phyloP scores from a whole-genome alignment of 2,113 vertebrate genomes.

The Phoxinus phoxinus region DNA sequence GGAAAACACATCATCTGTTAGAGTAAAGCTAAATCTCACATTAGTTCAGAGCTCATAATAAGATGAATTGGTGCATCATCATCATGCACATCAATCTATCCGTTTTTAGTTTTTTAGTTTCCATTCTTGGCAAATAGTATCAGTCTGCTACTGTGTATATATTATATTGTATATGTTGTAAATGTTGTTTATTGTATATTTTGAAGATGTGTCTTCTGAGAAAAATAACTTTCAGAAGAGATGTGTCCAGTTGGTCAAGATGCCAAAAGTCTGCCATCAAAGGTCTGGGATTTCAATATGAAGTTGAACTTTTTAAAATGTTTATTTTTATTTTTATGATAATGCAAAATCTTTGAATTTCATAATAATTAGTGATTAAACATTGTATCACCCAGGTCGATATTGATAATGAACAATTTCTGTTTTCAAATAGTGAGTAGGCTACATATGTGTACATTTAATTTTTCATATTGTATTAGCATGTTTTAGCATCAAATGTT shows the following conservation, averaged over 20 bases:
- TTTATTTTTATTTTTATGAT: background rate
- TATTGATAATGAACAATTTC: too few species aligned
- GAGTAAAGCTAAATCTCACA: background rate
- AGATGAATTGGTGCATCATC: background rate
- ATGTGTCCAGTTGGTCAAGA: background rate
- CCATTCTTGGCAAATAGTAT: background rate
- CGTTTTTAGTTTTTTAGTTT: background rate
- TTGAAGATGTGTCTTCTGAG: background rate
- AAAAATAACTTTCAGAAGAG: background rate
- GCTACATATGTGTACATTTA: too few species aligned
- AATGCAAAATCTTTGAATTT: background rate
- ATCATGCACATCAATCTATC: background rate
- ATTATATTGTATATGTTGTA: background rate
- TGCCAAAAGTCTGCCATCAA: background rate
- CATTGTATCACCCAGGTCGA: too few species aligned
- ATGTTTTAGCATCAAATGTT: background rate
- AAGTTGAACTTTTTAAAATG: background rate
- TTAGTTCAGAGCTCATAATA: background rate
- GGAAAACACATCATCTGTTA: background rate
- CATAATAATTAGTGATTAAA: too few species aligned
- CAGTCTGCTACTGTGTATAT: background rate
- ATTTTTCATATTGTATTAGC: too few species aligned
- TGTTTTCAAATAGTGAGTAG: too few species aligned
- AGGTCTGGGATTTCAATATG: background rate
- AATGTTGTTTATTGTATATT: background rate